These are phyloP conservation scores for Antheraea yamamai DNA, from an alignment of 2,888 invertebrate genomes.

Conservation along the genomic window DNA sequence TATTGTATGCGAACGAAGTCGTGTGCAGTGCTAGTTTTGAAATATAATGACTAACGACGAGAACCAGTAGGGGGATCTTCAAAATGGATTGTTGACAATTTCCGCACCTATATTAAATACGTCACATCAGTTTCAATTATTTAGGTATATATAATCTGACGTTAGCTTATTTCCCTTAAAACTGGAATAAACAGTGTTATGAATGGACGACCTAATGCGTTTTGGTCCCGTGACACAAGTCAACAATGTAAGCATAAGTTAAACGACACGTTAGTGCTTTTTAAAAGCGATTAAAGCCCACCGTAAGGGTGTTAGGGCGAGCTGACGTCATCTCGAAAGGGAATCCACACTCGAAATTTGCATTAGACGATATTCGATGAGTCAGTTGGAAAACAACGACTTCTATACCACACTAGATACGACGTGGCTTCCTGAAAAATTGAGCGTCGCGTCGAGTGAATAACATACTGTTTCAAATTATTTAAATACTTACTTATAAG, in stretches of 20 bases:
- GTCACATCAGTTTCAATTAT: too few species aligned
- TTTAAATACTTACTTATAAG: too few species aligned
- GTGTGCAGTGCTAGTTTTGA: too few species aligned
- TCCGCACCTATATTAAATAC: too few species aligned
- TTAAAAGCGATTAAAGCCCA: conserved; percentile 14
- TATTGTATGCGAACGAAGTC: too few species aligned
- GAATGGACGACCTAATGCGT: not conserved
- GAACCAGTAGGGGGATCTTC: too few species aligned
- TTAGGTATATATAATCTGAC: too few species aligned
- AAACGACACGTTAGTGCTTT: conserved; percentile 5
- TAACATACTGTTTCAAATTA: too few species aligned
- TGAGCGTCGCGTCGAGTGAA: too few species aligned
- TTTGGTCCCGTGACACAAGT: too few species aligned
- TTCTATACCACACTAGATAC: not conserved
- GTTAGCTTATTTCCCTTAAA: not conserved
- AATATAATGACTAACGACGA: too few species aligned
- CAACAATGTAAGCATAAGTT: not conserved
- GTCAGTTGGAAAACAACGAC: not conserved
- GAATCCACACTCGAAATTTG: conserved; percentile 11
- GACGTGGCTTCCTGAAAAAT: not conserved
- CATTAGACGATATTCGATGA: not conserved
- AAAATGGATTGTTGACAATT: too few species aligned
- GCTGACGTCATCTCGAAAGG: conserved; percentile 1
- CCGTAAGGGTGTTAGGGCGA: not conserved
- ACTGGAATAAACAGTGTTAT: not conserved